Conservation (phyloP, 1,140 invertebrate genomes). For the Halesus radiatus region DNA sequence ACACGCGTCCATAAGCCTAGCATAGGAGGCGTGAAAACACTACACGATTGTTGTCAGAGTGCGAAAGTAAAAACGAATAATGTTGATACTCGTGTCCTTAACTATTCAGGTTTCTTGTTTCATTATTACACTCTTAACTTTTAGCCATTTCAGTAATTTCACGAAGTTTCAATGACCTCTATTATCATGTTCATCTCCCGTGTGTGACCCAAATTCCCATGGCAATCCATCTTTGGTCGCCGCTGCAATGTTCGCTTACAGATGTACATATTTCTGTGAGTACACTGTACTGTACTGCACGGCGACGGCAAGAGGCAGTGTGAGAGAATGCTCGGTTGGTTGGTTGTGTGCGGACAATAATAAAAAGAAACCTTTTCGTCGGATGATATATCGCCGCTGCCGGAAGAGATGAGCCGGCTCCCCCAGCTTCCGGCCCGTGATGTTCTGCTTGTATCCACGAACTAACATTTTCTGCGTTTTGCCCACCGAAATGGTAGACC, state of each 20-base stretch:
- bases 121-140: neutral
- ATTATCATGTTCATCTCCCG: no score
- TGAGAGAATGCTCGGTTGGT: neutral
- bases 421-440: constrained; percentile 23
- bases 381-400: constrained; percentile 50
- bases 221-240: neutral
- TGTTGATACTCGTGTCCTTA: no score
- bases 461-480: constrained; percentile 18
- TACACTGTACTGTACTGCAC: neutral
- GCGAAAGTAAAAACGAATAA: no score
- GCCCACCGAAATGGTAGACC: constrained; percentile 9
- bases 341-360: constrained; percentile 46
- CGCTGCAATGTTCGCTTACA: neutral
- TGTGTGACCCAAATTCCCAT: constrained; percentile 15
- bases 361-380: constrained; percentile 51
- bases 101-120: neutral
- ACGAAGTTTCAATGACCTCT: no score
- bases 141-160: neutral
- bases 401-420: constrained; percentile 41
- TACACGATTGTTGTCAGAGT: no score
- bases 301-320: neutral
- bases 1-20: neutral
- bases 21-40: neutral
- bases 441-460: constrained; percentile 29
- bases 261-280: neutral